Base-by-base conservation (phyloP, 2,888 invertebrate genomes). In the Boloria euphrosyne region DNA sequence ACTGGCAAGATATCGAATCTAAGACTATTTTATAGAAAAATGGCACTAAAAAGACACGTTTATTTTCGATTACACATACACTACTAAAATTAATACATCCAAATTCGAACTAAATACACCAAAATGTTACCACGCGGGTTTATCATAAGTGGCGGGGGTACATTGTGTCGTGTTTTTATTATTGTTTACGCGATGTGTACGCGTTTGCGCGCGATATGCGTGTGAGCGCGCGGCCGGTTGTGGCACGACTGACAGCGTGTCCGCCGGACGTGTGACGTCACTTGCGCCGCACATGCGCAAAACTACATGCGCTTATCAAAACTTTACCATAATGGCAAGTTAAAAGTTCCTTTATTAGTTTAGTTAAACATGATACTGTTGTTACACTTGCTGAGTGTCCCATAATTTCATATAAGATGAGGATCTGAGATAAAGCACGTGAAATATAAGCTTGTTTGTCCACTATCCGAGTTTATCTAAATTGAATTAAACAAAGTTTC, bases 41-140 rank as follows among this genome's bases (percentile, higher is more conserved):
- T 90, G 89, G 90, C 91, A 91, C 91, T 88, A 88, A 89, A 89
- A 91, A 91, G 90, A 92, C 91, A 91, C 91, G 87, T 82, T 86
- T 78, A 79, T 78, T 74, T 47, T 47, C 46, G 73, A 66, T 74
- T 64, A 73, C 74, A 75, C 75, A 76, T 76, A 78, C 75, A 80
- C 81, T 79, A 75, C 74, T 69, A 77, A 90, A 90, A 81, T 82
- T 74, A 88, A 86, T 88, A 90, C 89, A 89, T 86, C 82, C 84
- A 89, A 87, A 85, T 78, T 74, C 73, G 75, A 86, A 87, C 79
- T 82, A 83, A 87, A 86, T 82, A 86, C 84, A 85, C 83, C 80
- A 77, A 80, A 78, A 75, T 78, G 73, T 73, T 65, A 69, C 67
- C 68, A 68, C 73, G 75, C 75, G 74, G 75, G 74, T 72, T 74